Percentiles rank a stretch among this genome's conserved stretches.
phyloP scores from a whole-genome alignment of 2,888 invertebrate species.

The Schrankia costaestrigalis region DNA sequence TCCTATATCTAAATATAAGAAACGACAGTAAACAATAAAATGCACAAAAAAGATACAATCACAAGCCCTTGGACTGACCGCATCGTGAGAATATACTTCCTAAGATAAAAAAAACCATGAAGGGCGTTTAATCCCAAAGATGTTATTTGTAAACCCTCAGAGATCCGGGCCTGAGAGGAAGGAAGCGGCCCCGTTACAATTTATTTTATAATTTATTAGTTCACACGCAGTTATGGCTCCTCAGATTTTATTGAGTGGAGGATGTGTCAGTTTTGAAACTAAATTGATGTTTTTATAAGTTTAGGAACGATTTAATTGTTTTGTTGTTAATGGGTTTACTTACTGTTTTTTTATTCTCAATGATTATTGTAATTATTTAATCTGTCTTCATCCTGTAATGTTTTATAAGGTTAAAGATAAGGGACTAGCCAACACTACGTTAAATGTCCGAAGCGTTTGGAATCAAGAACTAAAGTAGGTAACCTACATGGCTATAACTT shows the following conservation, averaged over 20 bases:
- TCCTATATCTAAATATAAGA: too few relatives aligned
- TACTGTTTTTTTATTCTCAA: too few relatives aligned
- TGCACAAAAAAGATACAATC: not conserved
- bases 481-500: too few relatives aligned
- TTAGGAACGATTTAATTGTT: not conserved
- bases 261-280: slow-evolving; percentile 22
- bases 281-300: not conserved
- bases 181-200: slow-evolving; percentile 43
- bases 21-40: too few relatives aligned
- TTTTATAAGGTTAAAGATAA: too few relatives aligned
- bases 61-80: not conserved
- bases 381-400: too few relatives aligned
- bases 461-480: too few relatives aligned
- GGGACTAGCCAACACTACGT: too few relatives aligned
- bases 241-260: slow-evolving; percentile 16
- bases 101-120: slow-evolving; percentile 25
- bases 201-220: slow-evolving; percentile 33
- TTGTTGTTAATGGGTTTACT: too few relatives aligned
- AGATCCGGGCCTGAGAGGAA: slow-evolving; percentile 38
- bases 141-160: slow-evolving; percentile 26
- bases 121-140: slow-evolving; percentile 29
- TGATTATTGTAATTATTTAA: too few relatives aligned
- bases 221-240: slow-evolving; percentile 35
- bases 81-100: slow-evolving; percentile 25
- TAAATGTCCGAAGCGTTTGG: too few relatives aligned